Evolutionary conservation across 2,797 vertebrate genomes (phyloP).

Genomic region (Pseudochromis fuscus): DNA sequence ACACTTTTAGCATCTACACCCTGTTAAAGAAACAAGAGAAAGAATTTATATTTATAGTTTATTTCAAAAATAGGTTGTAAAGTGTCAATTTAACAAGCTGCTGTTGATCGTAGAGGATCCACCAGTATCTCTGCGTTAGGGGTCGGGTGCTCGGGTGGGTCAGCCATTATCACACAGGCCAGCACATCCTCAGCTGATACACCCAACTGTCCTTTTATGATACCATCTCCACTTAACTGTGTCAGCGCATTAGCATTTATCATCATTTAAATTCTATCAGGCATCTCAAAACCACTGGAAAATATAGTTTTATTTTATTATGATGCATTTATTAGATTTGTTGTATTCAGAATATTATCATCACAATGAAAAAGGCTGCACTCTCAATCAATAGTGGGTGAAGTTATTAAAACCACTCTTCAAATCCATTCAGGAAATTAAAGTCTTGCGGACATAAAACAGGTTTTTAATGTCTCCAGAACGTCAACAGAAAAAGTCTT

Average conservation of each 20-base stretch:
- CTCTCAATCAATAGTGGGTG: too few relatives aligned
- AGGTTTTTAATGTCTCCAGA: neutral
- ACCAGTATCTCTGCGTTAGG: conserved; percentile 40
- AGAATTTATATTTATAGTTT: too few relatives aligned
- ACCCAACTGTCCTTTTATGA: conserved; percentile 51
- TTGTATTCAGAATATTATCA: neutral
- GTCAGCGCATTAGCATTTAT: neutral
- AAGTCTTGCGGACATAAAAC: neutral
- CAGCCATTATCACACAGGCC: conserved; percentile 63
- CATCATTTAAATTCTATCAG: neutral
- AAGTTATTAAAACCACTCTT: too few relatives aligned
- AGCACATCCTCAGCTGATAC: conserved; percentile 72
- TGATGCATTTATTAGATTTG: neutral
- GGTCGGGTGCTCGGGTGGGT: conserved; percentile 59
- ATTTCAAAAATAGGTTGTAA: neutral
- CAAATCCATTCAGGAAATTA: neutral
- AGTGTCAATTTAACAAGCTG: conserved; percentile 34
- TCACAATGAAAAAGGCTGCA: neutral
- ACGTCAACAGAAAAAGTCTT: neutral
- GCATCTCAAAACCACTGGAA: neutral
- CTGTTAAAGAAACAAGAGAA: neutral
- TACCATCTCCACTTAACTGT: conserved; percentile 5
- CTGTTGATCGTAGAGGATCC: conserved; percentile 16
- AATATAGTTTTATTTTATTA: neutral
- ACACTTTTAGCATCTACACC: neutral